Evolutionary conservation across 2,888 invertebrate species (phyloP), one percentile per base, ranked within the genome.

Genomic region (Nematopogon swammerdamellus): DNA sequence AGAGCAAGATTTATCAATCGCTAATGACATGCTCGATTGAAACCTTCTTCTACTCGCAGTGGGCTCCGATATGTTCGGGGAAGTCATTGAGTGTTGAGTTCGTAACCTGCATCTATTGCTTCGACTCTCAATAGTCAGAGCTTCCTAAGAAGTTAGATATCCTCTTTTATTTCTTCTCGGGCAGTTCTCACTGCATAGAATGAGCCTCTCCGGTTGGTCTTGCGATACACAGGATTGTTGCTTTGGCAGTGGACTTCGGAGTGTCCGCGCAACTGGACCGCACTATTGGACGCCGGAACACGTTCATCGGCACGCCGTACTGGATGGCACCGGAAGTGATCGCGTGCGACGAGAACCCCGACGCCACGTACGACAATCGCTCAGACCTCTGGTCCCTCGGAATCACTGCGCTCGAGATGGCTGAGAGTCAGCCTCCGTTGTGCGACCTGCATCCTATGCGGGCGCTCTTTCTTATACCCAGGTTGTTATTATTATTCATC

Each of bases 261-360:
- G 99, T 99, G 52, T 97, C 97, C 57, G 99, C 99, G 57, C 99
- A 99, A 79, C 81, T 99, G 67, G 99, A 99, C 81, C 87, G 98
- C 64, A 99, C 99, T 57, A 97, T 99, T 72, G 99, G 99, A 54
- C 85, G 98, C 61, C 85, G 99, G 64, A 99, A 99, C 77, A 99
- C 97, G 45, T 99, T 99, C 70, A 99, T 99, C 63, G 99, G 99
- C 57, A 95, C 95, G 17, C 95, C 95, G 8, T 95, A 95, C 70
- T 95, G 95, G 95, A 98, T 98, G 98, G 97, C 97, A 43, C 98
- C 97, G 2, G 98, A 98, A 83, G 98, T 98, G 46, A 99, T 99
- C 65, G 99, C 98, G 50, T 99, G 99, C 76, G 99, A 99, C 79
- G 98, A 99, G 77, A 99, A 99, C 80, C 96, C 97, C 46, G 98